A percentile compares a stretch with the other conserved stretches of the same genome.
phyloP scores from a whole-genome alignment of 1,140 invertebrate genomes.

The Holcopasites calliopsidis region DNA sequence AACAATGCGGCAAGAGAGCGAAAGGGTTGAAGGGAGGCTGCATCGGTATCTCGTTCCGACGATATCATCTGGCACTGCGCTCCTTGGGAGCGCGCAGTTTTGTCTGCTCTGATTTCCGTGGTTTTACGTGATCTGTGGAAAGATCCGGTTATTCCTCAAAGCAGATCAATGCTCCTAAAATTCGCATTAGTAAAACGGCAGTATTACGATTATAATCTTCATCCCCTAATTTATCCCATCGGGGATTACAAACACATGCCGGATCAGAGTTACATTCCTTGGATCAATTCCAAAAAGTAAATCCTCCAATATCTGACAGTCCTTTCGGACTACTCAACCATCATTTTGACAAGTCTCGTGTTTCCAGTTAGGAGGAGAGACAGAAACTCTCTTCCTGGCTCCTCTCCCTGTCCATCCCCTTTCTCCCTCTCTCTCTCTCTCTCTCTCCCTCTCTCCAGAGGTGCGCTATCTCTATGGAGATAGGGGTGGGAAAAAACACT shows the following conservation, averaged over 20 bases:
- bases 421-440: constrained; percentile 29
- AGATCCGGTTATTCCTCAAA: not conserved
- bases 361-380: constrained; percentile 14
- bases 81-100: not conserved
- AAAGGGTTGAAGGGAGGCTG: constrained; percentile 4
- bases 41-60: constrained; percentile 58
- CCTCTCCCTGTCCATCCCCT: constrained; percentile 50
- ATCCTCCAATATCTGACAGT: not conserved
- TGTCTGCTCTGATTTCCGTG: constrained; percentile 49
- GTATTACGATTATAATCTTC: too few species aligned
- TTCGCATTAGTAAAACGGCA: too few species aligned
- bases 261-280: constrained; percentile 2
- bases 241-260: not conserved
- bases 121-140: constrained; percentile 47
- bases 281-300: constrained; percentile 45
- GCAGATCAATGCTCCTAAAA: too few species aligned
- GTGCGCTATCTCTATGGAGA: constrained; percentile 61
- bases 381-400: constrained; percentile 28
- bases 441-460: constrained; percentile 42
- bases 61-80: constrained; percentile 67
- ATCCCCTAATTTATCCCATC: too few species aligned
- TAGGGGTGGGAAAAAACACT: constrained; percentile 65
- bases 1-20: constrained; percentile 9
- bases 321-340: constrained; percentile 23
- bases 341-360: constrained; percentile 16